Evolutionary conservation across 2,888 invertebrate genomes (phyloP), one percentile per base, ranked within the genome.

Genomic region (Parnassius apollo): DNA sequence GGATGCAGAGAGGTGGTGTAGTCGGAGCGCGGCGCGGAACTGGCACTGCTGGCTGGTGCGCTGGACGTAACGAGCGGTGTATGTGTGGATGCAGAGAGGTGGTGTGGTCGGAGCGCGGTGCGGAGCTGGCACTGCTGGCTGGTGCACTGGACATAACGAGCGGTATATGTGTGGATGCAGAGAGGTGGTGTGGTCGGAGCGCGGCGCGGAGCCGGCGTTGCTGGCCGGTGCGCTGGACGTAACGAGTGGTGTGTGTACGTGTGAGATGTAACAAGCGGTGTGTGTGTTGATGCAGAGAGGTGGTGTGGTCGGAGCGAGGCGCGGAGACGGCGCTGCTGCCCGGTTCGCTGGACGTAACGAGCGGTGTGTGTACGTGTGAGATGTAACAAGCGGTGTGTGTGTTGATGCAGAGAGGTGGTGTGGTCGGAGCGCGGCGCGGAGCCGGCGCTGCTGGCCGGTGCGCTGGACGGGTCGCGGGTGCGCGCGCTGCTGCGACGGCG

Each of bases 301-400:
- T 97, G 87, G 95, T 94, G 79, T 97, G 96, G 96, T 93, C 95
- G 7, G 96, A 88, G 65, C 80, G 95, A 85, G 96, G 96, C 65
- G 91, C 93, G 62, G 83, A 77, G 66, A 91, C 94, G 11, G 88
- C 60, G 22, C 44, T 57, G 57, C 57, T 61, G 56, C 61, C 59
- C 56, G 93, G 94, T 25, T 91, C 93, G 22, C 93, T 95, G 87
- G 95, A 95, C 80, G 96, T n/a, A n/a, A n/a, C n/a, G n/a, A n/a
- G 4, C 25, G 25, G 25, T 46, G 46, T 11, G 12, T 46, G 11
- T 11, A n/a, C 46, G 49, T n/a, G 9, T 25, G 25, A 25, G 0
- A 3, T 25, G 25, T 25, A 25, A 25, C 25, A 4, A 25, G 25
- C 25, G 25, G 7, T n/a, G 46, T 11, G 12, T 46, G 2, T 11